Evolutionary conservation across 2,888 invertebrate species (phyloP), one percentile per base, ranked within the genome.

Genomic region (Hypomecis punctinalis): DNA sequence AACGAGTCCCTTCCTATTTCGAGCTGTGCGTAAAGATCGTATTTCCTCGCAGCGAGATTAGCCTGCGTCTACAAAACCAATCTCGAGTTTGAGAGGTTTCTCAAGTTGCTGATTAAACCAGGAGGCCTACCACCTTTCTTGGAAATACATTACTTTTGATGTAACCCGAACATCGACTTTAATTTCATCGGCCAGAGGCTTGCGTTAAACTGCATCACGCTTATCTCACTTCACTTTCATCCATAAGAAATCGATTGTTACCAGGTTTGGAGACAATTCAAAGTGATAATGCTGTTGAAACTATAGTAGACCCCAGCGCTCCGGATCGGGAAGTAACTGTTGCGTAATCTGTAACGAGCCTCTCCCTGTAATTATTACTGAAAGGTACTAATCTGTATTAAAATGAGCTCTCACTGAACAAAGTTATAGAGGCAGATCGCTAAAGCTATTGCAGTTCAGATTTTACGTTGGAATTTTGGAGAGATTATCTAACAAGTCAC

Each of bases 351-450:
- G 52, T 47, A 42, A 42, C 45, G 48, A 23, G 33, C 48, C 65
- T 47, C 43, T 40, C 56, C 56, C 48, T 61, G 45, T 66, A 66
- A 61, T 66, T 66, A 66, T 66, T 53, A 48, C 57, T 66, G 61
- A 61, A 66, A 66, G 61, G 52, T 61, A 61, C 65, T 61, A 57
- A 66, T 61, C 65, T 66, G 37, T 66, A 66, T 66, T 61, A 66
- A 63, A 59, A 59, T 64, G 49, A 66, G 61, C 61, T 39, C 54
- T 47, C 46, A 53, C 43, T 48, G 45, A 53, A 61, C 52, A 54
- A 65, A 61, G 56, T 61, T 65, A 56, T 51, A 36, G 43, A 51
- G 60, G 55, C 39, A 10, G n/a, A 61, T 61, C 49, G 9, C 36
- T 23, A 23, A 48, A 56, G n/a, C 55, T 43, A 43, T 48, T 48